A percentile compares a stretch with the other conserved stretches of the same genome.
These are phyloP conservation scores for Sinocyclocheilus anophthalmus DNA, from an alignment of 2,113 vertebrate species.

Conservation along the genomic window DNA sequence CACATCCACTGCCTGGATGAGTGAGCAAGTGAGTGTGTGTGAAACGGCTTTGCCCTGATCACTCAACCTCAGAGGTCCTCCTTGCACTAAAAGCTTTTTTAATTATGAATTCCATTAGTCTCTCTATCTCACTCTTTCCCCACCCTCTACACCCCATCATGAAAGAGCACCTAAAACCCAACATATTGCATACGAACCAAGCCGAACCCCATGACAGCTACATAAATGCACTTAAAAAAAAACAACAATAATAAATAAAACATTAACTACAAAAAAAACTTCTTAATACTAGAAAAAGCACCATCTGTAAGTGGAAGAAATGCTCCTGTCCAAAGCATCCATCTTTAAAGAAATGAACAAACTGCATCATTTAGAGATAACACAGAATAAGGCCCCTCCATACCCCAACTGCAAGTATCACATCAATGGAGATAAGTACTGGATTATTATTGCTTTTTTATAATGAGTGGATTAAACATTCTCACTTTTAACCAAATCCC, in stretches of 20 bases:
- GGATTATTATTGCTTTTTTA: slow-evolving; percentile 61
- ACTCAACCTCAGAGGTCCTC: slow-evolving; percentile 62
- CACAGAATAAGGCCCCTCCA: slow-evolving; percentile 42
- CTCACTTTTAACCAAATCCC: slow-evolving; percentile 53
- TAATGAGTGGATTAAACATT: slow-evolving; percentile 58
- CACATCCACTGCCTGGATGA: background rate
- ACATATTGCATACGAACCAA: slow-evolving; percentile 4
- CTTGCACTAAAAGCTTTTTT: slow-evolving; percentile 81
- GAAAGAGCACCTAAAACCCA: slow-evolving; percentile 1
- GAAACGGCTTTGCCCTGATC: slow-evolving; percentile 45
- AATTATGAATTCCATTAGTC: slow-evolving; percentile 76
- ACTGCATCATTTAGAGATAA: slow-evolving; percentile 45
- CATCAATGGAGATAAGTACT: slow-evolving; percentile 60
- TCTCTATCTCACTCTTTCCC: slow-evolving; percentile 56
- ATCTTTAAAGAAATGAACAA: slow-evolving; percentile 29
- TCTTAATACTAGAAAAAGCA: background rate
- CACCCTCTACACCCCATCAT: background rate
- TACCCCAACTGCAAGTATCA: slow-evolving; percentile 57
- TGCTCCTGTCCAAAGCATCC: background rate
- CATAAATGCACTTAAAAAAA: slow-evolving; percentile 30
- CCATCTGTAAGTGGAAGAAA: background rate
- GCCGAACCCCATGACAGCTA: background rate
- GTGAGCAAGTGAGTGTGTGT: slow-evolving; percentile 28
- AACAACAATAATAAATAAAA: background rate
- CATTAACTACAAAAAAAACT: background rate